These are phyloP conservation scores for Virgularia gustaviana DNA, from an alignment of 92 coral and sea anemone genomes.

Conservation along the genomic window DNA sequence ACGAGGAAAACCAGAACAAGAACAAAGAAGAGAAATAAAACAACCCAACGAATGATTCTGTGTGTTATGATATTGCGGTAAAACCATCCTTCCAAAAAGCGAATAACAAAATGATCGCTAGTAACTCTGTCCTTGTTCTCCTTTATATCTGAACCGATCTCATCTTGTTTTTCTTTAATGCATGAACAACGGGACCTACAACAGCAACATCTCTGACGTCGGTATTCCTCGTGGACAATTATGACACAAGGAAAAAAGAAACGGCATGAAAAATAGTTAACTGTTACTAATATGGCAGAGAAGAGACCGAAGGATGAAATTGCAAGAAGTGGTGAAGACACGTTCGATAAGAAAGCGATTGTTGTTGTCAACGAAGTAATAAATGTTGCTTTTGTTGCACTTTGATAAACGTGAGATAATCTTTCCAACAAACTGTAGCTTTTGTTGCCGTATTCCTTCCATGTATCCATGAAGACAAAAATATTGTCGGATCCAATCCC, in stretches of 20 bases:
- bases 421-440: constrained; percentile 41
- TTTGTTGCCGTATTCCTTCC: constrained; percentile 51
- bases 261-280: constrained; percentile 61
- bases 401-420: constrained; percentile 58
- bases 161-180: neutral
- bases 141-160: neutral
- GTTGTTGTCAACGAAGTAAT: constrained; percentile 66
- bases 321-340: constrained; percentile 62
- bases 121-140: neutral
- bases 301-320: constrained; percentile 71
- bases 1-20: constrained; percentile 43
- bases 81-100: constrained; percentile 54
- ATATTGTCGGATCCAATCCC: constrained; percentile 77
- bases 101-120: neutral
- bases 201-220: constrained; percentile 59
- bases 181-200: neutral
- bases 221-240: constrained; percentile 55
- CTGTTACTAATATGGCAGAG: constrained; percentile 65
- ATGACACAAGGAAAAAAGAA: constrained; percentile 67
- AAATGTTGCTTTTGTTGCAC: constrained; percentile 64
- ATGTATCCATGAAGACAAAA: constrained; percentile 69
- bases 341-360: constrained; percentile 67
- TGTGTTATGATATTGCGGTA: constrained; percentile 50
- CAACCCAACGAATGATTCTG: constrained; percentile 54
- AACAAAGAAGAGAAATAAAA: constrained; percentile 30